Evolutionary conservation across 2,888 invertebrate genomes (phyloP), one percentile per base, ranked within the genome.

Genomic region (Andricus curvator): DNA sequence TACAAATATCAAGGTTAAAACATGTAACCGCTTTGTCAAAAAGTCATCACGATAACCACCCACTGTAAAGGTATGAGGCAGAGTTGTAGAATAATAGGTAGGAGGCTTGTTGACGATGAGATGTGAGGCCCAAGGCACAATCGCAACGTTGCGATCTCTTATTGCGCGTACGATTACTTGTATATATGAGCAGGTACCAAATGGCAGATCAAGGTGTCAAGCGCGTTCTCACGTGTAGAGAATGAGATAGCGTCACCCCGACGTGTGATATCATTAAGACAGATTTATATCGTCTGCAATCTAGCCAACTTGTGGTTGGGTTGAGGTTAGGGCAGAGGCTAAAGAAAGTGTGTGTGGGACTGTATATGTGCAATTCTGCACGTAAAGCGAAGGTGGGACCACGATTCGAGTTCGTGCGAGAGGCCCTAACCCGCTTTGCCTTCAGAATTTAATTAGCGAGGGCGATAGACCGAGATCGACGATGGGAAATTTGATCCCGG

Each of bases 251-350:
- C 87, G 89, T 90, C 89, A 85, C 82, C 83, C 85, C 81, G 86
- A 84, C 88, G 86, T 88, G 88, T 88, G 89, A 91, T 92, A 91
- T 90, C 91, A 90, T 91, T 91, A 90, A 90, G 86, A 87, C 85
- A 88, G 89, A 92, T 91, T 92, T 91, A 92, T 90, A 88, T 87
- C 86, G 86, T 84, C 67, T 81, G 77, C 79, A 79, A 56, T 41
- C 51, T 51, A 66, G 76, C 60, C 22, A 66, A n/a, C 41, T 37
- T 64, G 51, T 60, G 56, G 68, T 70, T 68, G 29, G 68, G 48
- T 25, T 70, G 68, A 70, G 48, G 68, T 70, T 70, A 70, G 68
- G 68, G 48, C 48, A 70, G 20, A 70, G 68, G 68, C 68, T 70
- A 70, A 25, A 29, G 9, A 70, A 70, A 25, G 25, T 48, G 29